A percentile compares a stretch with the other conserved stretches of the same genome.
Evolutionary conservation across 2,888 invertebrate species (phyloP).

Genomic region (Halocaridina rubra): DNA sequence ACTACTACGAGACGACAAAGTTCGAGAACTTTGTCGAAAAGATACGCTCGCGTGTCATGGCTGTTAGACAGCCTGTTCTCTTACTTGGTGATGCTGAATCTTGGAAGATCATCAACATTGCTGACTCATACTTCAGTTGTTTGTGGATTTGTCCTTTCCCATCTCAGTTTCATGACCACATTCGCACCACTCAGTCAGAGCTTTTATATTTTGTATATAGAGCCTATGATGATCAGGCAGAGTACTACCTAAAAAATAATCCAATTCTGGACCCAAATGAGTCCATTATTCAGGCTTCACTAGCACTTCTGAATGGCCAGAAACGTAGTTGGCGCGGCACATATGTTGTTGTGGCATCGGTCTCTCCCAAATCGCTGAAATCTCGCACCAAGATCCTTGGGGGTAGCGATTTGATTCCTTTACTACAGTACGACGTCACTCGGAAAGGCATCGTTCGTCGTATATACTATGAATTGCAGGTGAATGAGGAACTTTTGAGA

Average conservation of each 20-base stretch:
- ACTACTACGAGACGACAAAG: constrained; percentile 35
- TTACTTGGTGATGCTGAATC: constrained; percentile 33
- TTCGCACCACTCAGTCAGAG: constrained; percentile 19
- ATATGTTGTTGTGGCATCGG: constrained; percentile 32
- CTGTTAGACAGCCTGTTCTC: background rate
- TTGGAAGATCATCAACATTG: background rate
- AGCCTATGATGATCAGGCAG: constrained; percentile 24
- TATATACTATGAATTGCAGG: constrained; percentile 26
- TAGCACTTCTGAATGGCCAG: constrained; percentile 12
- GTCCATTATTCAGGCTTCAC: constrained; percentile 15
- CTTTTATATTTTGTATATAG: constrained; percentile 29
- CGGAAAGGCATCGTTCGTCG: background rate
- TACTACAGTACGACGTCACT: constrained; percentile 34
- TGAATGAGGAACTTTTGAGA: constrained; percentile 20
- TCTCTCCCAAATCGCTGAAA: constrained; percentile 1
- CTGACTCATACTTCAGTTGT: constrained; percentile 17
- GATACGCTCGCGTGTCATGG: background rate
- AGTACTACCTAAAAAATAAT: constrained; percentile 1
- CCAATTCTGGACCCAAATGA: constrained; percentile 13
- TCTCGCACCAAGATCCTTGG: constrained; percentile 23
- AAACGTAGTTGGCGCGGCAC: constrained; percentile 13
- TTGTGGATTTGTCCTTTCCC: constrained; percentile 46
- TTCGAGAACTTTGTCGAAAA: background rate
- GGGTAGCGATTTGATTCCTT: constrained; percentile 13
- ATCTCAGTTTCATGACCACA: constrained; percentile 6